Conservation (phyloP, 2,797 vertebrate species). For the Serranus cabrilla region DNA sequence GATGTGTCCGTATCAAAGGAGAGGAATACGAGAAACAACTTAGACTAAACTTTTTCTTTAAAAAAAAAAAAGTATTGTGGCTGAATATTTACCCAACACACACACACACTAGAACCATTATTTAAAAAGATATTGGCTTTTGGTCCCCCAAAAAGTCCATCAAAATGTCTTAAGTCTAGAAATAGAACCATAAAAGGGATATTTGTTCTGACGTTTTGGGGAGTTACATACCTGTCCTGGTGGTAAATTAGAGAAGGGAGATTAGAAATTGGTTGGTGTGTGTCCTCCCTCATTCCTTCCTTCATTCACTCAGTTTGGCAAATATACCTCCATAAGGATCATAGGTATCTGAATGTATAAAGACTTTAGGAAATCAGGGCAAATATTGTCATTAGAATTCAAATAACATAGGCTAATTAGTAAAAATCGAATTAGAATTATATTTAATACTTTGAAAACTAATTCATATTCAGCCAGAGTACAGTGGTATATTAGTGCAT, state of each 20-base stretch:
- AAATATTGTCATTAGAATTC: background rate
- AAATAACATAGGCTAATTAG: background rate
- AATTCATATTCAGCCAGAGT: background rate
- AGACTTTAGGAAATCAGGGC: background rate
- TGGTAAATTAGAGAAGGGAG: background rate
- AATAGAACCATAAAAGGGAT: no score
- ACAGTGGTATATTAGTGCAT: no score
- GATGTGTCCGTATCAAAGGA: no score
- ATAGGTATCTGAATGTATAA: background rate
- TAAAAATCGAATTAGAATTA: background rate
- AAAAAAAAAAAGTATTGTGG: background rate
- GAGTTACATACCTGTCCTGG: constrained; percentile 13
- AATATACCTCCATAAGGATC: background rate
- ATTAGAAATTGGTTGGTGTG: background rate
- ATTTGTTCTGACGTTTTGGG: background rate
- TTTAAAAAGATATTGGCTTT: background rate
- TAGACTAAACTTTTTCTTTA: background rate
- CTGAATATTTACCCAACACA: background rate
- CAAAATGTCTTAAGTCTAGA: no score
- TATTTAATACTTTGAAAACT: background rate
- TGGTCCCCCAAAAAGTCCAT: background rate
- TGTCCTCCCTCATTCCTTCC: background rate
- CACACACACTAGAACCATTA: background rate
- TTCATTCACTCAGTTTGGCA: no score
- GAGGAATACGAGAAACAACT: background rate